phyloP scores from a whole-genome alignment of 37 sponge, comb jelly and placozoan species.

The Petrosia ficiformis region DNA sequence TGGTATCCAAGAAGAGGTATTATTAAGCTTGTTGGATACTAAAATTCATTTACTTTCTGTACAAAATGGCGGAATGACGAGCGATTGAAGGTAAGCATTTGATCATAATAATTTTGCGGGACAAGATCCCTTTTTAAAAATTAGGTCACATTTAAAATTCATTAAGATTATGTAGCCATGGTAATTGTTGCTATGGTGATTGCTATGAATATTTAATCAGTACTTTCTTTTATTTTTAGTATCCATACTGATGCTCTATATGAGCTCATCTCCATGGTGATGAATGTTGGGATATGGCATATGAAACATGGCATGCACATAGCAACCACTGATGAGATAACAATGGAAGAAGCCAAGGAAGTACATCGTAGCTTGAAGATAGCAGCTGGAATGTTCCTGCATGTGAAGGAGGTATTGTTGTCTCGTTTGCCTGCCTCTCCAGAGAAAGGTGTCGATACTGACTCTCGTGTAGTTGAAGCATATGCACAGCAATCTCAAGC shows the following conservation, averaged over 20 bases:
- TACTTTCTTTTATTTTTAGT: constrained; percentile 29
- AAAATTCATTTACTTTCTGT: too few relatives aligned
- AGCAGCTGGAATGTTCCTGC: constrained; percentile 85
- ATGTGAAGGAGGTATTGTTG: constrained; percentile 60
- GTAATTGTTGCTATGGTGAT: too few relatives aligned
- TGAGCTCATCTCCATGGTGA: constrained; percentile 76
- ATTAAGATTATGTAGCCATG: too few relatives aligned
- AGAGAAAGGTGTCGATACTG: constrained; percentile 84
- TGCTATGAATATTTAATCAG: too few relatives aligned
- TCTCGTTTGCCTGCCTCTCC: constrained; percentile 75
- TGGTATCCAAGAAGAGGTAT: too few relatives aligned
- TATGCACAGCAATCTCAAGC: constrained; percentile 90
- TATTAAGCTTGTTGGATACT: too few relatives aligned
- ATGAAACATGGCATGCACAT: constrained; percentile 88
- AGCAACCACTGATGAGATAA: constrained; percentile 80
- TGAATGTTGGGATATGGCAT: constrained; percentile 95
- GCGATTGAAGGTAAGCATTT: too few relatives aligned
- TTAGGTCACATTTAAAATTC: too few relatives aligned
- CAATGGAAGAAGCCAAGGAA: constrained; percentile 89
- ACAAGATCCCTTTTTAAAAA: not conserved
- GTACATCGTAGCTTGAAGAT: constrained; percentile 86
- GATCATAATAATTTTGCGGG: not conserved
- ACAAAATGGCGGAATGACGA: too few relatives aligned
- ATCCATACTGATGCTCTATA: constrained; percentile 81
- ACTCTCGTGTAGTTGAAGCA: constrained; percentile 84